phyloP scores from a whole-genome alignment of 2,888 invertebrate species.

The Hirtodrosophila trivittata region DNA sequence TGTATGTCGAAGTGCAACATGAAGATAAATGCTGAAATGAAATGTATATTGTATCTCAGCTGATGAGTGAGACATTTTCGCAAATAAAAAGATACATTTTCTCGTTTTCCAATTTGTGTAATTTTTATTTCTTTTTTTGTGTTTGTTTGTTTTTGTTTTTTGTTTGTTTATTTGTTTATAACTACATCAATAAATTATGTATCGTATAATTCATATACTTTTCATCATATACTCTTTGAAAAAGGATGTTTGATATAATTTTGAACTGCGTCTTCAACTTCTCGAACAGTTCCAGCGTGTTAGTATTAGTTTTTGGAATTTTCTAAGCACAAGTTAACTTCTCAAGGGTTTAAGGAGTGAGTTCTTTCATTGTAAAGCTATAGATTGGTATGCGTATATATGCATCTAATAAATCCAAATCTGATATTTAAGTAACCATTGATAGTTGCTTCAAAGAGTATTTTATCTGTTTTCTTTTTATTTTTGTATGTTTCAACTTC shows the following conservation, averaged over 20 bases:
- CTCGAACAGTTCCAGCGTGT: background rate
- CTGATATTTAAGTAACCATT: background rate
- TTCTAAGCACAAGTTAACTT: conserved; percentile 44
- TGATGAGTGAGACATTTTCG: conserved; percentile 35
- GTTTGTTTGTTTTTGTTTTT: conserved; percentile 26
- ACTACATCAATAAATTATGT: conserved; percentile 78
- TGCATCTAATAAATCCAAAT: background rate
- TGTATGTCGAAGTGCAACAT: conserved; percentile 11
- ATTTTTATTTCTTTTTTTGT: conserved; percentile 57
- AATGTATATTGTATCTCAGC: conserved; percentile 40
- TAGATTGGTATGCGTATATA: conserved; percentile 32
- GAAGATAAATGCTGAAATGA: conserved; percentile 15
- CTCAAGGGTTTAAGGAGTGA: conserved; percentile 21
- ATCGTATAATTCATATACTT: conserved; percentile 36
- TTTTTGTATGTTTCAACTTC: conserved; percentile 20
- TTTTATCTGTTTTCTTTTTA: conserved; percentile 5
- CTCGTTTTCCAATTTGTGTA: conserved; percentile 77
- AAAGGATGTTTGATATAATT: conserved; percentile 44
- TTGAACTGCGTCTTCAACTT: conserved; percentile 69
- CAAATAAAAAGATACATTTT: conserved; percentile 53
- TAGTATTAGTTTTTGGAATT: conserved; percentile 16
- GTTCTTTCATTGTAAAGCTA: conserved; percentile 42
- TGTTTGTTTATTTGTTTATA: conserved; percentile 70
- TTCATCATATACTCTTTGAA: conserved; percentile 59
- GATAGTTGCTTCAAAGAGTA: background rate